Conservation (phyloP, 2,888 invertebrate genomes). For the Mantis religiosa region DNA sequence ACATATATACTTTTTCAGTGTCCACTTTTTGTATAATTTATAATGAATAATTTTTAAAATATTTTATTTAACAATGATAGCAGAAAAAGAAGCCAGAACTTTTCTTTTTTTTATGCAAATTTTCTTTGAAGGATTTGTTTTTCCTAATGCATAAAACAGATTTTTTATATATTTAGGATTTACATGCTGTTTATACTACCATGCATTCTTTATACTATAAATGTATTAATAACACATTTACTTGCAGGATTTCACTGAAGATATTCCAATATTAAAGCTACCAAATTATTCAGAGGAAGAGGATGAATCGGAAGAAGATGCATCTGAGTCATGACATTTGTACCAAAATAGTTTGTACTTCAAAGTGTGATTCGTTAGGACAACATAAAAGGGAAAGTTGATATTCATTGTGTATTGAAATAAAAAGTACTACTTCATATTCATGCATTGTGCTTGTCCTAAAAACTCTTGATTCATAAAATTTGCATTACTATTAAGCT, state of each 20-base stretch:
- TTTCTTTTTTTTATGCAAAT: too few relatives aligned
- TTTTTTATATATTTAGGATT: too few relatives aligned
- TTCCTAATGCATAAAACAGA: too few relatives aligned
- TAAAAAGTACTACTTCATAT: neutral
- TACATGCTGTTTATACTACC: too few relatives aligned
- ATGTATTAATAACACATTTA: neutral
- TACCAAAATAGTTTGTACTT: neutral
- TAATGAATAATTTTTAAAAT: too few relatives aligned
- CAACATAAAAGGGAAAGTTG: neutral
- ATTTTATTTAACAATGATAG: too few relatives aligned
- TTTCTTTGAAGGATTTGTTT: too few relatives aligned
- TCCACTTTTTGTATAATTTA: too few relatives aligned
- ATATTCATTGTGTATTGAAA: neutral
- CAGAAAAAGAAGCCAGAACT: too few relatives aligned
- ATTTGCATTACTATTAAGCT: neutral
- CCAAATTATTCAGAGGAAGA: neutral
- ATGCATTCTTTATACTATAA: too few relatives aligned
- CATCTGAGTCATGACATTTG: neutral
- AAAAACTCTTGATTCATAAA: neutral
- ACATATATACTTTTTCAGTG: too few relatives aligned
- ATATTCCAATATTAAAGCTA: neutral
- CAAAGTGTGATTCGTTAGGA: neutral
- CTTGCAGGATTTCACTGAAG: neutral
- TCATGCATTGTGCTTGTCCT: neutral
- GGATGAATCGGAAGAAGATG: neutral